phyloP scores from a whole-genome alignment of 2,888 invertebrate species.

The Lycocerus yunnanus region DNA sequence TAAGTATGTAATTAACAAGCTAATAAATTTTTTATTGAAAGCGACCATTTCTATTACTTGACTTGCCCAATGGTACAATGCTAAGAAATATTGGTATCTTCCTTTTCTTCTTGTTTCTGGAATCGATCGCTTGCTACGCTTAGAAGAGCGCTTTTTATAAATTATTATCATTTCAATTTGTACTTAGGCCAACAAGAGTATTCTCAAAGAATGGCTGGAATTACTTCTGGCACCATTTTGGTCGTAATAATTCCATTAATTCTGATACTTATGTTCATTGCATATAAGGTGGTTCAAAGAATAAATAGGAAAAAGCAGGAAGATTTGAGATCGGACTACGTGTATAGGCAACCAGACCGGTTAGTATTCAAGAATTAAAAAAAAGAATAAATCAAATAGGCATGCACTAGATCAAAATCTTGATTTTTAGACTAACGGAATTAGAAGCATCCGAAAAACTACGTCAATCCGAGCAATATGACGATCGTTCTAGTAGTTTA shows the following conservation, averaged over 20 bases:
- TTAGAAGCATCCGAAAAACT: slow-evolving; percentile 46
- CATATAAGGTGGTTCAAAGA: slow-evolving; percentile 46
- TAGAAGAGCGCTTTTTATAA: neutral
- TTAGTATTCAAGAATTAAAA: slow-evolving; percentile 6
- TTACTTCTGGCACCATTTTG: slow-evolving; percentile 77
- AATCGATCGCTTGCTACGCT: slow-evolving; percentile 42
- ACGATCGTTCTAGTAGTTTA: slow-evolving; percentile 40
- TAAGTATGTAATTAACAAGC: slow-evolving; percentile 25
- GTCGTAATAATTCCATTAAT: slow-evolving; percentile 77
- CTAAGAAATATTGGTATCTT: slow-evolving; percentile 38
- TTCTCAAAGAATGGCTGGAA: slow-evolving; percentile 75
- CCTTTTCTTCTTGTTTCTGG: slow-evolving; percentile 37
- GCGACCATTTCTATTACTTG: slow-evolving; percentile 9
- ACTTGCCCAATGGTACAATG: slow-evolving; percentile 50
- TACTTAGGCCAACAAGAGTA: slow-evolving; percentile 78
- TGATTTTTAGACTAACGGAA: slow-evolving; percentile 44
- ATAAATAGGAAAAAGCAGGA: slow-evolving; percentile 43
- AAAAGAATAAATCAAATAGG: neutral
- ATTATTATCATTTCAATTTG: slow-evolving; percentile 11
- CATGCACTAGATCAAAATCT: neutral
- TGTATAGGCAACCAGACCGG: slow-evolving; percentile 31
- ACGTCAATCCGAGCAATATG: slow-evolving; percentile 33
- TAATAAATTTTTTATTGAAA: slow-evolving; percentile 34
- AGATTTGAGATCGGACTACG: slow-evolving; percentile 27
- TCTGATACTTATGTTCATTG: slow-evolving; percentile 64